Conservation (phyloP, 2,113 vertebrate genomes). For the Microcebus lehilahytsara region DNA sequence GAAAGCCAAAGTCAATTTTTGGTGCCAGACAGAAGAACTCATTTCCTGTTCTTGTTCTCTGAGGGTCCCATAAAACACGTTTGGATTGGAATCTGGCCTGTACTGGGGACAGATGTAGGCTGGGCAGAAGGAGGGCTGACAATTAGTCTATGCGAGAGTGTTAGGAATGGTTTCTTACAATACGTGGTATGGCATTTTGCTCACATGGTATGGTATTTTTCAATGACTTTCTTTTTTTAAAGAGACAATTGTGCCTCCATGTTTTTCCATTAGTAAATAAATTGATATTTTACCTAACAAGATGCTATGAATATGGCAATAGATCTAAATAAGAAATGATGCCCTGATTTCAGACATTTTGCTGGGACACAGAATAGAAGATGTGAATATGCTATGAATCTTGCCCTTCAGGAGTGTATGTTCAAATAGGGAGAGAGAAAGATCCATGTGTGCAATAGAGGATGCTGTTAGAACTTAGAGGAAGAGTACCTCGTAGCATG, state of each 20-base stretch:
- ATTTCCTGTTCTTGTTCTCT: neutral
- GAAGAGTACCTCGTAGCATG: neutral
- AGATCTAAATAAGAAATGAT: neutral
- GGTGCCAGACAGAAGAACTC: neutral
- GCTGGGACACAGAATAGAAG: neutral
- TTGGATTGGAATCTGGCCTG: neutral
- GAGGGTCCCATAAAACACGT: neutral
- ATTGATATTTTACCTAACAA: neutral
- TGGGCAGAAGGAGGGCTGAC: neutral
- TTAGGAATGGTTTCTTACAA: neutral
- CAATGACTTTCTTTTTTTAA: neutral
- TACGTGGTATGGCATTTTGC: too few species aligned
- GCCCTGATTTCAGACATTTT: neutral
- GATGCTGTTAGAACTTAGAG: neutral
- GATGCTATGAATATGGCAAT: neutral
- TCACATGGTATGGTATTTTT: neutral
- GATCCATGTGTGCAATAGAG: neutral
- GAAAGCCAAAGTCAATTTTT: neutral
- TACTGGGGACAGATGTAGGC: neutral
- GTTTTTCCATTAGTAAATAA: neutral
- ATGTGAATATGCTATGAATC: neutral
- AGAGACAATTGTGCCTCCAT: neutral
- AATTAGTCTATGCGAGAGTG: neutral
- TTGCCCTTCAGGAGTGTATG: neutral
- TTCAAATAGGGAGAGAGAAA: neutral